phyloP scores from a whole-genome alignment of 1,140 invertebrate genomes.

The Drosophila suzukii region DNA sequence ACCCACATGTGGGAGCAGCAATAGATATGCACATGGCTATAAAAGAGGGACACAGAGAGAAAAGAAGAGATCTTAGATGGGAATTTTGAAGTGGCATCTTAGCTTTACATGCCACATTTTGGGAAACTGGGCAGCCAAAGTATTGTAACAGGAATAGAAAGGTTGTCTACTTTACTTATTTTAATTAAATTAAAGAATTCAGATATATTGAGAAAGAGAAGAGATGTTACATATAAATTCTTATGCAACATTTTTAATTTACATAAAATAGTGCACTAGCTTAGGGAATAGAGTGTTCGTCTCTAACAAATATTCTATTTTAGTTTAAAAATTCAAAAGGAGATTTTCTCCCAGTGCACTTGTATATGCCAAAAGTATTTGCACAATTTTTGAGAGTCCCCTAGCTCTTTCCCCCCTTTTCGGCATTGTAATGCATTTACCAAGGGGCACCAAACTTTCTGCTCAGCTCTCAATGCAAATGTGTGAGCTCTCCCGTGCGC shows the following conservation, averaged over 20 bases:
- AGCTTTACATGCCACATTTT: too few relatives aligned
- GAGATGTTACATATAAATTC: too few relatives aligned
- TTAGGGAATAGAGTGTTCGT: not conserved
- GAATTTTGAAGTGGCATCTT: not conserved
- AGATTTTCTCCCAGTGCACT: not conserved
- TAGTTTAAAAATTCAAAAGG: too few relatives aligned
- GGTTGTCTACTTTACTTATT: too few relatives aligned
- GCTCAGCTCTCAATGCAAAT: conserved; percentile 67
- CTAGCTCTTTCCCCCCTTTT: conserved; percentile 7
- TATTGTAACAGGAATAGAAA: too few relatives aligned
- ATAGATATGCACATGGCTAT: conserved; percentile 25
- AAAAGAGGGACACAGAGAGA: not conserved
- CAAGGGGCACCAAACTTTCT: conserved; percentile 20
- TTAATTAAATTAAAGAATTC: too few relatives aligned
- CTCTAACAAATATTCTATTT: not conserved
- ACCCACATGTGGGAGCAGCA: conserved; percentile 45
- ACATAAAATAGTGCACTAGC: too few relatives aligned
- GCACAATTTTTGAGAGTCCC: conserved; percentile 40
- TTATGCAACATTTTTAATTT: too few relatives aligned
- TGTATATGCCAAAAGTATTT: conserved; percentile 60
- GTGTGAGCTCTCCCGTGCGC: conserved; percentile 57
- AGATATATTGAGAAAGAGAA: too few relatives aligned
- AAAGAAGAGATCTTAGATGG: not conserved
- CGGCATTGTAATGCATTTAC: conserved; percentile 78
- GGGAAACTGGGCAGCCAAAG: too few relatives aligned